Evolutionary conservation across 53 echinoderm and acorn worm species (phyloP).

Genomic region (Actinopyga echinites): DNA sequence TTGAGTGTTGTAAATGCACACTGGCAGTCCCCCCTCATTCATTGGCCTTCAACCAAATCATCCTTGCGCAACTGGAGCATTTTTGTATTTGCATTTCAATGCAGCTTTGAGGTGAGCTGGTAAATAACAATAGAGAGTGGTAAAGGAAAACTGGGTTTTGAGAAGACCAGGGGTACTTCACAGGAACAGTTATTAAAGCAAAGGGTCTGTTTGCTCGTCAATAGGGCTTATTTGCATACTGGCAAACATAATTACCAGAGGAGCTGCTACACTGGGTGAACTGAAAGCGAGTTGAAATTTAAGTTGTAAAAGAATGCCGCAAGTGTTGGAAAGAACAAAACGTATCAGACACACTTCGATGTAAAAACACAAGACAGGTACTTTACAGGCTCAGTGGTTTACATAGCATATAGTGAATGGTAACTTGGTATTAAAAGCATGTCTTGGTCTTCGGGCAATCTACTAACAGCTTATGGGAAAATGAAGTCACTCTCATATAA

Average conservation of each 20-base stretch:
- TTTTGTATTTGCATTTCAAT: conserved; percentile 26
- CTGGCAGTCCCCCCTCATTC: conserved; percentile 2
- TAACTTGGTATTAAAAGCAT: no score
- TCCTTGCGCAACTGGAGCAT: neutral
- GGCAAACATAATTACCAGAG: conserved; percentile 23
- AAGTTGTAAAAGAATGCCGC: neutral
- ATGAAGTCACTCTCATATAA: no score
- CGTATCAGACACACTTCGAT: no score
- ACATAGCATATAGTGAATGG: no score
- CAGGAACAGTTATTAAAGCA: conserved; percentile 4
- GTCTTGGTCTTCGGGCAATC: no score
- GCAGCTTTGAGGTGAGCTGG: neutral
- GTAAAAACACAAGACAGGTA: no score
- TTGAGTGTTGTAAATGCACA: conserved; percentile 12
- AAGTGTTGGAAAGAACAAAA: no score
- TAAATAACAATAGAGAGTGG: conserved; percentile 10
- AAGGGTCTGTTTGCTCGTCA: conserved; percentile 4
- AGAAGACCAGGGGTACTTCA: conserved; percentile 12
- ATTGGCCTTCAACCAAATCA: conserved; percentile 22
- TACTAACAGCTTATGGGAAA: no score
- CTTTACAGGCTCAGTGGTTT: no score
- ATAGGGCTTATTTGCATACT: conserved; percentile 36
- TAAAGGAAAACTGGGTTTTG: neutral
- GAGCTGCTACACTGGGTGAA: neutral
- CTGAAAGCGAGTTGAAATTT: conserved; percentile 11